Evolutionary conservation across 2,113 vertebrate species (phyloP).

Genomic region (Myrmecobius fasciatus): DNA sequence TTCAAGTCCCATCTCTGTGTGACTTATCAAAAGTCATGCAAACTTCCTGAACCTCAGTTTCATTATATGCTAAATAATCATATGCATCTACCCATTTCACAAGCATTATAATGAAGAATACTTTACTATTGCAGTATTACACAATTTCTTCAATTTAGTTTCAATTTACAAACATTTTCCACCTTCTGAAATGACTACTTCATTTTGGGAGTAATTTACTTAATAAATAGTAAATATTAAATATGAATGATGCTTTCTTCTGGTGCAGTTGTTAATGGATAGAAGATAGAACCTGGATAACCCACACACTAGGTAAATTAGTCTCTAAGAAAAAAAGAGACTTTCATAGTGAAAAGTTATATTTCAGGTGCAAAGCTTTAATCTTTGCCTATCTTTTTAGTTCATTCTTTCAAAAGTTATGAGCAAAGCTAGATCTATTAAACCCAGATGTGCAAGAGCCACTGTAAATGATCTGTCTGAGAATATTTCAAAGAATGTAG

Average conservation of each 20-base stretch:
- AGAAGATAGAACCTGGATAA: not conserved
- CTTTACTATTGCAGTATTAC: not conserved
- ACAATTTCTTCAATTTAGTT: not conserved
- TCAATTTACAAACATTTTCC: not conserved
- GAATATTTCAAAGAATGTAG: constrained; percentile 36
- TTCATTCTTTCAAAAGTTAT: constrained; percentile 33
- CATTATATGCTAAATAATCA: not conserved
- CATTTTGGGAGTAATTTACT: not conserved
- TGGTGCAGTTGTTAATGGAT: not conserved
- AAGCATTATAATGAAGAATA: not conserved
- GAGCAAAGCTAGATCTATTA: constrained; percentile 55
- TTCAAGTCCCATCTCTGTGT: not conserved
- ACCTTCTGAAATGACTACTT: not conserved
- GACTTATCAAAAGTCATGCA: not conserved
- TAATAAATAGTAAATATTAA: not conserved
- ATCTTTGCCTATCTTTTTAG: constrained; percentile 54
- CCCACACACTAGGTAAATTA: not conserved
- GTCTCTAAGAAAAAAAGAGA: not conserved
- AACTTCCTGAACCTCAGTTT: not conserved
- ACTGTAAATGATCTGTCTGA: not conserved
- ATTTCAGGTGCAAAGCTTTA: not conserved
- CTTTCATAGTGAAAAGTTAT: not conserved
- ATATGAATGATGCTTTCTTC: not conserved
- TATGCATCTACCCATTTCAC: not conserved
- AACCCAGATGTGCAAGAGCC: constrained; percentile 56